phyloP scores from a whole-genome alignment of 2,113 vertebrate species.

The Mirounga angustirostris region DNA sequence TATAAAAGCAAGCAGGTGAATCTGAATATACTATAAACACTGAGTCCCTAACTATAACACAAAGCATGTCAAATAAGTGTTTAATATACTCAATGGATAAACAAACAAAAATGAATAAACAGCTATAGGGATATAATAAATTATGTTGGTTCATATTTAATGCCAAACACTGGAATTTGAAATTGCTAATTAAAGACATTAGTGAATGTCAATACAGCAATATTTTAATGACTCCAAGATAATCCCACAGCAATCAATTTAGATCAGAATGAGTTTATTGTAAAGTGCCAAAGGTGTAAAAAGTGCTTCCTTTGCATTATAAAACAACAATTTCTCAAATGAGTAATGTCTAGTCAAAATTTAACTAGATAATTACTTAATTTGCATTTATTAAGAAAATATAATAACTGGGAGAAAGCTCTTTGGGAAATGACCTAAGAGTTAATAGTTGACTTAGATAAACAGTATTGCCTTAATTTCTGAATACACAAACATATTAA shows the following conservation, averaged over 20 bases:
- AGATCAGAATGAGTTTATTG: slow-evolving; percentile 91
- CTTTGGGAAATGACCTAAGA: slow-evolving; percentile 82
- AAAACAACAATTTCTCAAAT: slow-evolving; percentile 90
- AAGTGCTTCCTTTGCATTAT: slow-evolving; percentile 89
- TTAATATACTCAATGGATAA: slow-evolving; percentile 87
- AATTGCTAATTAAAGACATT: slow-evolving; percentile 94
- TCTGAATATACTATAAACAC: background rate
- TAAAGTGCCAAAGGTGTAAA: slow-evolving; percentile 91
- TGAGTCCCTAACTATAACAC: slow-evolving; percentile 14
- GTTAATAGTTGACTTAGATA: slow-evolving; percentile 76
- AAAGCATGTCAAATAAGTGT: slow-evolving; percentile 57
- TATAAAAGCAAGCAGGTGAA: background rate
- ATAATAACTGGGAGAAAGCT: slow-evolving; percentile 80
- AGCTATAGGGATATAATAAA: slow-evolving; percentile 86
- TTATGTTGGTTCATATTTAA: slow-evolving; percentile 88
- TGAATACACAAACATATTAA: slow-evolving; percentile 42
- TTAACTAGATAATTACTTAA: slow-evolving; percentile 88
- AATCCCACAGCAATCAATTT: slow-evolving; percentile 97
- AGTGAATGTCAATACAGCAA: slow-evolving; percentile 94
- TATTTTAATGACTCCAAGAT: slow-evolving; percentile 94
- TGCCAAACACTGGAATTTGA: slow-evolving; percentile 91
- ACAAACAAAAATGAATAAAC: slow-evolving; percentile 86
- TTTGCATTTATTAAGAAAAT: slow-evolving; percentile 86
- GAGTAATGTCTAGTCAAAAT: slow-evolving; percentile 88
- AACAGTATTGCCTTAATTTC: slow-evolving; percentile 70